phyloP scores from a whole-genome alignment of 1,140 invertebrate species.

The Drosophila ercepeae region DNA sequence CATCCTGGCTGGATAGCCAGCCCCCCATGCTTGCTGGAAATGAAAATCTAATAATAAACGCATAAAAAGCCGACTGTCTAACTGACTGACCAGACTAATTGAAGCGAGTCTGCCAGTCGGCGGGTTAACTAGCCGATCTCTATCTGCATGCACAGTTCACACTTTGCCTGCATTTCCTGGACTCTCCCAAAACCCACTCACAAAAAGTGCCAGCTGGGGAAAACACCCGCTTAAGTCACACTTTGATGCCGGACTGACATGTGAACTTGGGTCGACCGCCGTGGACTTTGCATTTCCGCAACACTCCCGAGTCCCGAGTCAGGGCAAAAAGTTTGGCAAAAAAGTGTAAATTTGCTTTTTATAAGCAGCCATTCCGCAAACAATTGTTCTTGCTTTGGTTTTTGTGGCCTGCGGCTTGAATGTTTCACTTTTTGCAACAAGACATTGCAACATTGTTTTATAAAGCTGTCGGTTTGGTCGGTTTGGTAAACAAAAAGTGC shows the following conservation, averaged over 20 bases:
- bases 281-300: conserved; percentile 68
- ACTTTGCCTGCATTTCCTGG: conserved; percentile 77
- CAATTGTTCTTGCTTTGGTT: conserved; percentile 23
- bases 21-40: conserved; percentile 29
- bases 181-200: conserved; percentile 6
- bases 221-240: conserved; percentile 51
- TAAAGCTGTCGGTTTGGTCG: conserved; percentile 48
- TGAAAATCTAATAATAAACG: conserved; percentile 41
- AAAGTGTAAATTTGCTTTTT: conserved; percentile 49
- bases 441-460: conserved; percentile 48
- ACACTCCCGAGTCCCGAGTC: neutral
- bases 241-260: conserved; percentile 62
- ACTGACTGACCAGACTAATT: conserved; percentile 74
- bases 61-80: conserved; percentile 34
- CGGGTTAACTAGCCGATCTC: conserved; percentile 52
- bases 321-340: conserved; percentile 18
- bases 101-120: conserved; percentile 76
- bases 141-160: conserved; percentile 82
- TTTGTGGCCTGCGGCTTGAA: conserved; percentile 13
- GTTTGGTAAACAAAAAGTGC: neutral
- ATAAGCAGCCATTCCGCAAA: neutral
- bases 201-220: conserved; percentile 2
- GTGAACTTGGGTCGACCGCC: conserved; percentile 58
- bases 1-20: conserved; percentile 13
- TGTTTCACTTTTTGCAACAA: conserved; percentile 8